Evolutionary conservation across 1,140 invertebrate genomes (phyloP).

Genomic region (Diorhabda sublineata): DNA sequence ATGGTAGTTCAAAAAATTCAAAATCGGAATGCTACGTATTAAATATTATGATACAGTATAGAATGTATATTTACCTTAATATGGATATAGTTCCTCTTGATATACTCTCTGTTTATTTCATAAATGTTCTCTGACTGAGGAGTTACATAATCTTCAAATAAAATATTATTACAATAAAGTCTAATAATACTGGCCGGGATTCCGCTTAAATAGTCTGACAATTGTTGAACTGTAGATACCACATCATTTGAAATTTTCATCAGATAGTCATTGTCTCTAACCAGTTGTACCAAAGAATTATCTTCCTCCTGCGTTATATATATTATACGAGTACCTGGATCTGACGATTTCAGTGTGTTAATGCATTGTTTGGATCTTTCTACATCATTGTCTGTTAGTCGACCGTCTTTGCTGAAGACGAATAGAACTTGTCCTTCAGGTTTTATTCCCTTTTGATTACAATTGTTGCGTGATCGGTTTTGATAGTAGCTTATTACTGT

Average conservation of each 20-base stretch:
- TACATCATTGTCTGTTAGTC: slow-evolving; percentile 29
- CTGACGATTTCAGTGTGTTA: slow-evolving; percentile 29
- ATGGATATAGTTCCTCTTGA: slow-evolving; percentile 23
- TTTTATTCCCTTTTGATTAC: slow-evolving; percentile 19
- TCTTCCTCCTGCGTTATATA: slow-evolving; percentile 27
- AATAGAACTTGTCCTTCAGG: slow-evolving; percentile 31
- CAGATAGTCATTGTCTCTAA: slow-evolving; percentile 28
- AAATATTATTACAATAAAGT: slow-evolving; percentile 32
- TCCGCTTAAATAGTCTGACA: slow-evolving; percentile 28
- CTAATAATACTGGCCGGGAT: slow-evolving; percentile 37
- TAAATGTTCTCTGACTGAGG: slow-evolving; percentile 31
- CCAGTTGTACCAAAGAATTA: slow-evolving; percentile 20
- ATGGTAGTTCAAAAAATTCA: no score
- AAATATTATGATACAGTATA: background rate
- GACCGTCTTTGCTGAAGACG: slow-evolving; percentile 28
- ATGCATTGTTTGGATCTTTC: slow-evolving; percentile 20
- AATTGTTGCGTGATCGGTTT: slow-evolving; percentile 31
- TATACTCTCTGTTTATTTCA: slow-evolving; percentile 35
- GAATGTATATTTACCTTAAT: slow-evolving; percentile 28
- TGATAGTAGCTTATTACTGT: slow-evolving; percentile 31
- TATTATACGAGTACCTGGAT: slow-evolving; percentile 32
- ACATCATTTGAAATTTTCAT: slow-evolving; percentile 26
- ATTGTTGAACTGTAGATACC: slow-evolving; percentile 20
- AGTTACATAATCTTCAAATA: slow-evolving; percentile 41
- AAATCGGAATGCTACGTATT: background rate